These are phyloP conservation scores for Trachythela sp. DNA, from an alignment of 64 coral and sea anemone species.

Conservation along the genomic window DNA sequence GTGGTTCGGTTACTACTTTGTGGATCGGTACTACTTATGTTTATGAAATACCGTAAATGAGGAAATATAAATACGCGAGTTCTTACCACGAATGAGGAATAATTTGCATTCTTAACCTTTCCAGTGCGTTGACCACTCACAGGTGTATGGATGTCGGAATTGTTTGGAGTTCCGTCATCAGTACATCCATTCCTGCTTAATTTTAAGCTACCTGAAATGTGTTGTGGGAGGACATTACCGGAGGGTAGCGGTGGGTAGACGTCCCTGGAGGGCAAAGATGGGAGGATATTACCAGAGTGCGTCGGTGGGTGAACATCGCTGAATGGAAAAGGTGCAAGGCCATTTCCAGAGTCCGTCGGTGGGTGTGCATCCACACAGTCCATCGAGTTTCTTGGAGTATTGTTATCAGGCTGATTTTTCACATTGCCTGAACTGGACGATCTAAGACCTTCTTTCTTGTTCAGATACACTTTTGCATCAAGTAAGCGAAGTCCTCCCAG, in stretches of 20 bases:
- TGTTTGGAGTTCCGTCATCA: not conserved
- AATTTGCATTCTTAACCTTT: not conserved
- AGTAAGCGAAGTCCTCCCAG: not conserved
- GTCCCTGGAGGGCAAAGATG: too few relatives aligned
- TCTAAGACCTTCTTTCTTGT: not conserved
- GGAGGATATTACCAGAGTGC: too few relatives aligned
- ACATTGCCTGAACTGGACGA: not conserved
- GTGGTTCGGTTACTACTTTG: too few relatives aligned
- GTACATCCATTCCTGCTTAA: not conserved
- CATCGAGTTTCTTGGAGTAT: too few relatives aligned
- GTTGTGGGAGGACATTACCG: not conserved
- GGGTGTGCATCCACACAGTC: too few relatives aligned
- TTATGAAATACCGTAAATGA: too few relatives aligned
- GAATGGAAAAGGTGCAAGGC: too few relatives aligned
- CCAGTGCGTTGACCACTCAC: not conserved
- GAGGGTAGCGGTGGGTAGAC: too few relatives aligned
- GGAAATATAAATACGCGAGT: not conserved
- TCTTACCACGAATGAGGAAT: not conserved
- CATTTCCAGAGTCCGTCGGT: too few relatives aligned
- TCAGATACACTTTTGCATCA: not conserved
- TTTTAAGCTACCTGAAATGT: too few relatives aligned
- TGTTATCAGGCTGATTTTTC: not conserved
- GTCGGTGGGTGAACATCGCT: too few relatives aligned
- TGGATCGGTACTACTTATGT: too few relatives aligned
- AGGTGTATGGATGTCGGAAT: not conserved